Conservation (phyloP, 2,797 vertebrate species). For the Pagetopsis macropterus region DNA sequence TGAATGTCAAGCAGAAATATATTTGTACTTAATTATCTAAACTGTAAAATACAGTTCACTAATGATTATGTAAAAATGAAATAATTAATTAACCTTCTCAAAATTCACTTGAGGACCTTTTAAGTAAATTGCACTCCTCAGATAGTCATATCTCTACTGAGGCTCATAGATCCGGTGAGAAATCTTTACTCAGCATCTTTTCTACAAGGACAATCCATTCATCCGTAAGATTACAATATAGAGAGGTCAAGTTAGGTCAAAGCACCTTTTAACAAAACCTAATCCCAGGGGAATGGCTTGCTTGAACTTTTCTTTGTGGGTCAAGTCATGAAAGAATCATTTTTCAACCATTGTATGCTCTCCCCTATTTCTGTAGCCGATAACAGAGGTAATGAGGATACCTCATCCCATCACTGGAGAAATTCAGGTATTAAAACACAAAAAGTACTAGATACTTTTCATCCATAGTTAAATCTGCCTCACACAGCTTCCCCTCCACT, state of each 20-base stretch:
- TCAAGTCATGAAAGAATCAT: not conserved
- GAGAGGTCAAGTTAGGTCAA: constrained; percentile 28
- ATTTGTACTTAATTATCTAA: not conserved
- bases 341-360: not conserved
- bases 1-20: not conserved
- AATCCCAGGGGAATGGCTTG: constrained; percentile 4
- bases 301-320: constrained; percentile 7
- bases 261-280: constrained; percentile 3
- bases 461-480: not conserved
- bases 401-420: constrained; percentile 94
- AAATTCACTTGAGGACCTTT: constrained; percentile 39
- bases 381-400: constrained; percentile 82
- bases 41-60: not conserved
- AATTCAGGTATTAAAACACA: constrained; percentile 89
- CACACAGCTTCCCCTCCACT: not conserved
- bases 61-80: constrained; percentile 8
- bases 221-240: constrained; percentile 27
- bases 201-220: constrained; percentile 25
- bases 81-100: constrained; percentile 47
- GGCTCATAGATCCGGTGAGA: constrained; percentile 19
- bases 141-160: constrained; percentile 30
- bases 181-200: constrained; percentile 32
- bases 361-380: constrained; percentile 77
- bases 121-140: constrained; percentile 23
- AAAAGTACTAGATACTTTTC: not conserved